These are phyloP conservation scores for Hippocampus guttulatus DNA, from an alignment of 2,113 vertebrate genomes.

Conservation along the genomic window DNA sequence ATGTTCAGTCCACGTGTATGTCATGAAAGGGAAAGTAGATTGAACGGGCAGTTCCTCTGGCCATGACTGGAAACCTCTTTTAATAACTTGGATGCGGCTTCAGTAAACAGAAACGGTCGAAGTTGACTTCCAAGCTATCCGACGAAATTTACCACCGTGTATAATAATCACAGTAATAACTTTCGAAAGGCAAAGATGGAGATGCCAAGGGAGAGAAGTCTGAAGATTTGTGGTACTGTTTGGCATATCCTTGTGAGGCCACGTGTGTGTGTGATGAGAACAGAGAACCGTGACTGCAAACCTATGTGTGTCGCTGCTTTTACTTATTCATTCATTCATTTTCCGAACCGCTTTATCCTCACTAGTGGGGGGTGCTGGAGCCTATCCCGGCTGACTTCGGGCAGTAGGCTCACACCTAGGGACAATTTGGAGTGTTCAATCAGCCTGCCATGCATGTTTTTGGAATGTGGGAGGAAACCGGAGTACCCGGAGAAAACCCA, in stretches of 20 bases:
- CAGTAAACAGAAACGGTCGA: neutral
- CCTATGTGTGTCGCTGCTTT: neutral
- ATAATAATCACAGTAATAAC: slow-evolving; percentile 4
- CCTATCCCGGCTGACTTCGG: too few species aligned
- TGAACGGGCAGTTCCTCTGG: slow-evolving; percentile 6
- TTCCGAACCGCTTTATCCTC: too few species aligned
- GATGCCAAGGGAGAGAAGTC: neutral
- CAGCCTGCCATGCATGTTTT: too few species aligned
- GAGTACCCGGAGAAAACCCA: too few species aligned
- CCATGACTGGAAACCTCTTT: slow-evolving; percentile 17
- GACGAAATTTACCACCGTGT: neutral
- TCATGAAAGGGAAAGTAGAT: slow-evolving; percentile 29
- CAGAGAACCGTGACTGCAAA: neutral
- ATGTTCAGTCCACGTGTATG: slow-evolving; percentile 20
- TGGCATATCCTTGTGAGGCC: slow-evolving; percentile 16
- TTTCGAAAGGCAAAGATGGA: slow-evolving; percentile 10
- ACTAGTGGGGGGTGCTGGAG: too few species aligned
- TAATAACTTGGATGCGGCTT: slow-evolving; percentile 8
- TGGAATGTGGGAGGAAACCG: too few species aligned
- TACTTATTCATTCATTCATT: too few species aligned
- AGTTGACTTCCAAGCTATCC: neutral
- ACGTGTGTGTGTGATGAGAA: slow-evolving; percentile 22
- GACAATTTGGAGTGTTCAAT: too few species aligned
- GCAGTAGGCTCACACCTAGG: too few species aligned
- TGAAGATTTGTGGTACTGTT: neutral